Base-by-base conservation (phyloP, 2,797 vertebrate genomes). In the Poeciliopsis turneri region DNA sequence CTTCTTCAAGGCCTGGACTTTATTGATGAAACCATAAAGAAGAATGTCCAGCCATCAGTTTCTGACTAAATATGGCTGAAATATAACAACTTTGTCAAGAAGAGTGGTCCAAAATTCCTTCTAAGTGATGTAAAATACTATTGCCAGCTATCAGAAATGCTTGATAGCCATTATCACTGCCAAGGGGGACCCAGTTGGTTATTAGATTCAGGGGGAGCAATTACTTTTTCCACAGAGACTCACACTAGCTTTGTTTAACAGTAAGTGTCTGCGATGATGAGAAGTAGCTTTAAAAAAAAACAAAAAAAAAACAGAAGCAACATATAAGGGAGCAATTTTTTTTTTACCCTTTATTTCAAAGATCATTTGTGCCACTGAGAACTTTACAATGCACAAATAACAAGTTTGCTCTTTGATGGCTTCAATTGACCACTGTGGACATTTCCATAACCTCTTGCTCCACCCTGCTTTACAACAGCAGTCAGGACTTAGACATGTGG, bases 371-470 rank as follows among this genome's bases (percentile, higher is more conserved):
- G 30, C 8, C 30, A 36, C 7, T 41, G 4, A 41, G 20, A 41
- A 25, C 9, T 68, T 68, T 11, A 55, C 10, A n/a, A 39, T 15
- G 49, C 33, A 8, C 20, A 51, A 59, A 70, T 5, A 79, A 51
- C 15, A 28, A 20, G 23, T 51, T 25, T 36, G 30, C 30, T 25
- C 47, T 36, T 73, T 11, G 30, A 36, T 72, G 49, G 23, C 20
- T 77, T 87, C 64, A 15, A 82, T 75, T 79, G 49, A 33, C 64
- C 43, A 10, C 46, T 46, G 18, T 43, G 30, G 76, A 25, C 30
- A 72, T 47, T 39, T 78, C 75, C 33, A 49, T 79, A 41, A 82
- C 41, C 36, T 79, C 78, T 82, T 33, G 51, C 55, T 61, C 41
- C 82, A 78, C 12, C 13, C 13, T 70, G 11, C 7, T 49, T 72